These are phyloP conservation scores for Macrotrachela quadricornifera DNA, from an alignment of 1,140 invertebrate genomes.

Conservation along the genomic window DNA sequence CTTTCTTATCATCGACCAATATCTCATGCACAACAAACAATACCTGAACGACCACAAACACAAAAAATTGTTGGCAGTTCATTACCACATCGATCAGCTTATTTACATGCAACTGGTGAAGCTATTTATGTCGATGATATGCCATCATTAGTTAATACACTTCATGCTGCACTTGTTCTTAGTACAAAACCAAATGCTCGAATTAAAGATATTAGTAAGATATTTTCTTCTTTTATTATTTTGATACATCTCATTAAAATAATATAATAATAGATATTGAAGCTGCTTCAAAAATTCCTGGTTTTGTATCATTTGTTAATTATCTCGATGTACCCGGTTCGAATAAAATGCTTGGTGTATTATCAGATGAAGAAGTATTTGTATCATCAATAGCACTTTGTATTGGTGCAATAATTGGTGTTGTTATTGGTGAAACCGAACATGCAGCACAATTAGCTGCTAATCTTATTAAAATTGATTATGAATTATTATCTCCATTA, in stretches of 20 bases:
- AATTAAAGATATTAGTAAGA: constrained; percentile 44
- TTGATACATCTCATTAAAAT: no score
- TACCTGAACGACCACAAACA: no score
- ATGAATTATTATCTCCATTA: constrained; percentile 30
- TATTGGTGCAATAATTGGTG: constrained; percentile 45
- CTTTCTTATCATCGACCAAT: no score
- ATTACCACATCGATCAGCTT: constrained; percentile 53
- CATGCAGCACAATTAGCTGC: constrained; percentile 40
- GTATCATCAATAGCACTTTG: constrained; percentile 13
- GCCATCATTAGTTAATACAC: constrained; percentile 37
- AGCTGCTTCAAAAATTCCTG: constrained; percentile 9
- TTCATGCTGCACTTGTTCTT: constrained; percentile 49
- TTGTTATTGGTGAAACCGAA: constrained; percentile 42
- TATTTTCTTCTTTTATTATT: no score
- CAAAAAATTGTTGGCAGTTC: constrained; percentile 43
- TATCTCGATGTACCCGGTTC: constrained; percentile 22
- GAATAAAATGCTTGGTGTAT: constrained; percentile 9
- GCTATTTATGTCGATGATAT: constrained; percentile 76
- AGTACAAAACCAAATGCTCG: constrained; percentile 54
- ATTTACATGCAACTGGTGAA: constrained; percentile 72
- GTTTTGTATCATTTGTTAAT: constrained; percentile 18
- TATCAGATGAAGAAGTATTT: background rate
- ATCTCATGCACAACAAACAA: no score
- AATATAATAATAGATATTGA: constrained; percentile 11
- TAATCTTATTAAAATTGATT: constrained; percentile 40